These are phyloP conservation scores for Drosophila nigritarsus DNA, from an alignment of 2,888 invertebrate genomes.

Conservation along the genomic window DNA sequence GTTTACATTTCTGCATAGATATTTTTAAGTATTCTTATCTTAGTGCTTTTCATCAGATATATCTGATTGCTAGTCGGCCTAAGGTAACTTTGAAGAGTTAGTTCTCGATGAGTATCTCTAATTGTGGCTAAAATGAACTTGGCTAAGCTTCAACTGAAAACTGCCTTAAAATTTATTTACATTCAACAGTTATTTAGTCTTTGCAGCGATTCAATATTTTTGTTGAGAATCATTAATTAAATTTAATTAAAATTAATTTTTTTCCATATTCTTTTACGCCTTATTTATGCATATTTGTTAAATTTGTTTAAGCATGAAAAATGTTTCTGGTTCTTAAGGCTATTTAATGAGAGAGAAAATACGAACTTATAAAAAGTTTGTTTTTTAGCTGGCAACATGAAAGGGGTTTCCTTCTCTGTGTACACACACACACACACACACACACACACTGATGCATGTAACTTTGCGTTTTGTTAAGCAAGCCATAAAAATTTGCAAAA, in stretches of 20 bases:
- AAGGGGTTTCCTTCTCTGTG: neutral
- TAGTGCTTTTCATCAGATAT: neutral
- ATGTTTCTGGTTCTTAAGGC: neutral
- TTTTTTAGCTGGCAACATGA: neutral
- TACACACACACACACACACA: neutral
- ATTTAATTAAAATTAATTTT: neutral
- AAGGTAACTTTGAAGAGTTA: neutral
- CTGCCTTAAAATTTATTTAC: neutral
- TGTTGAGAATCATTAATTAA: neutral
- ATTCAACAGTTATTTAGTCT: neutral
- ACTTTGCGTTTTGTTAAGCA: constrained; percentile 78
- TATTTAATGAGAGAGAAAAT: neutral
- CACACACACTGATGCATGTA: constrained; percentile 22
- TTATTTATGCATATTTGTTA: neutral
- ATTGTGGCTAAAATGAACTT: neutral
- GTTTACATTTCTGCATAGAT: neutral
- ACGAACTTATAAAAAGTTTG: neutral
- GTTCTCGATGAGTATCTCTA: neutral
- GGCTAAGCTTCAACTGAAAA: neutral
- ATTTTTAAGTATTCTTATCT: neutral
- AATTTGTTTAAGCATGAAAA: neutral
- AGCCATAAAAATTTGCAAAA: constrained; percentile 78
- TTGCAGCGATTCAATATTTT: too few species aligned
- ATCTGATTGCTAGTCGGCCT: neutral
- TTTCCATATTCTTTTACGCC: neutral